Conservation (phyloP, 2,888 invertebrate species). For the Ennomos erosarius region DNA sequence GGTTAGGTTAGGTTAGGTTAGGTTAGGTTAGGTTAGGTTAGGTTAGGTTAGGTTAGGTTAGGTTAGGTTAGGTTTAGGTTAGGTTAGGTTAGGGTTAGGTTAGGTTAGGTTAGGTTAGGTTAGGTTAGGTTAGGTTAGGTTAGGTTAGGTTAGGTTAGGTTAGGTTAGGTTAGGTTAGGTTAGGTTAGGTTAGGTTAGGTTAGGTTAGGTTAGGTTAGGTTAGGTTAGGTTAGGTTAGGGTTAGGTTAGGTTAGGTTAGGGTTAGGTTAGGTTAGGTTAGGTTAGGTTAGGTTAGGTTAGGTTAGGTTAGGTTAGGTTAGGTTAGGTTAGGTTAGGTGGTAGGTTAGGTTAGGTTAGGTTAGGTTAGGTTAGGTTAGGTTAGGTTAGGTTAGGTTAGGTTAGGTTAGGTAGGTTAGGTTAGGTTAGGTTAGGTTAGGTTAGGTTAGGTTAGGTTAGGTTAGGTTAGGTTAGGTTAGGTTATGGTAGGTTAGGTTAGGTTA, state of each 20-base stretch:
- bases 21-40: constrained; percentile 10
- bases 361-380: neutral
- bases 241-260: neutral
- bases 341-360: constrained; percentile 2
- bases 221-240: constrained; percentile 1
- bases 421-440: constrained; percentile 2
- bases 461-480: constrained; percentile 2
- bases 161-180: too few relatives aligned
- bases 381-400: neutral
- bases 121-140: too few relatives aligned
- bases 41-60: too few relatives aligned
- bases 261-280: too few relatives aligned
- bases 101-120: too few relatives aligned
- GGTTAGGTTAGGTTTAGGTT: too few relatives aligned
- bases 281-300: too few relatives aligned
- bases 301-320: constrained; percentile 1
- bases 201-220: too few relatives aligned
- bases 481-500: neutral
- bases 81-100: too few relatives aligned
- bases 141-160: too few relatives aligned
- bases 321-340: constrained; percentile 1
- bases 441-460: constrained; percentile 2
- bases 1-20: constrained; percentile 41
- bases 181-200: too few relatives aligned
- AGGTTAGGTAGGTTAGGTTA: neutral